phyloP scores from a whole-genome alignment of 2,888 invertebrate genomes.

The Hemistola chrysoprasaria region DNA sequence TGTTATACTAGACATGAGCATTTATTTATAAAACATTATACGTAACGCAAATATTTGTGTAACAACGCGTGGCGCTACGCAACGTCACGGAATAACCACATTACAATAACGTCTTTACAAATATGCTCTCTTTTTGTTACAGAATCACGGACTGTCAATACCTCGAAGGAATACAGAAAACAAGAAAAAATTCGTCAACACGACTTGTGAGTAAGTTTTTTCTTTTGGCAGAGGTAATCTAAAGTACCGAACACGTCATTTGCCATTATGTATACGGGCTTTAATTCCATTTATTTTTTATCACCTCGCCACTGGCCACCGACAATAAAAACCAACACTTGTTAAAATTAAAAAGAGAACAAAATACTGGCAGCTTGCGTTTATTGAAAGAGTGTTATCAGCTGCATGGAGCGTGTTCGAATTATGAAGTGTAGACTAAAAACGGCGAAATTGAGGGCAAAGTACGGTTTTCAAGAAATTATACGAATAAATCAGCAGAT shows the following conservation, averaged over 20 bases:
- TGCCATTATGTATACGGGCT: constrained; percentile 40
- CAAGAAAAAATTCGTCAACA: constrained; percentile 9
- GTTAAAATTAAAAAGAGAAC: constrained; percentile 16
- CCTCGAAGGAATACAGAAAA: background rate
- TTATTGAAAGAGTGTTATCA: constrained; percentile 12
- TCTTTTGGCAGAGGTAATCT: constrained; percentile 9
- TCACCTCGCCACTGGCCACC: constrained; percentile 19
- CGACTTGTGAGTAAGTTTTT: constrained; percentile 16
- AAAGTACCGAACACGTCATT: constrained; percentile 8
- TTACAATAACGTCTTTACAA: constrained; percentile 16
- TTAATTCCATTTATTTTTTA: constrained; percentile 43
- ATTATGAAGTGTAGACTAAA: constrained; percentile 27
- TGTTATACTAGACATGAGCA: too few species aligned
- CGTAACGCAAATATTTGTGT: constrained; percentile 37
- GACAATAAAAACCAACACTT: constrained; percentile 17
- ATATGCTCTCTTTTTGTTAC: constrained; percentile 32
- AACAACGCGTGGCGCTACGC: constrained; percentile 31
- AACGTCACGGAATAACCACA: constrained; percentile 6
- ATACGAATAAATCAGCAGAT: constrained; percentile 5
- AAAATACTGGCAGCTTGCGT: constrained; percentile 11
- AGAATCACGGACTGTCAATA: constrained; percentile 29
- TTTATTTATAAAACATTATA: constrained; percentile 35
- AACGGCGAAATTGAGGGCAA: constrained; percentile 20
- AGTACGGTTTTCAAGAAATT: constrained; percentile 18
- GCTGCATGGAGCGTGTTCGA: constrained; percentile 20